These are phyloP conservation scores for Cantharis lateralis DNA, from an alignment of 2,888 invertebrate species.

Conservation along the genomic window DNA sequence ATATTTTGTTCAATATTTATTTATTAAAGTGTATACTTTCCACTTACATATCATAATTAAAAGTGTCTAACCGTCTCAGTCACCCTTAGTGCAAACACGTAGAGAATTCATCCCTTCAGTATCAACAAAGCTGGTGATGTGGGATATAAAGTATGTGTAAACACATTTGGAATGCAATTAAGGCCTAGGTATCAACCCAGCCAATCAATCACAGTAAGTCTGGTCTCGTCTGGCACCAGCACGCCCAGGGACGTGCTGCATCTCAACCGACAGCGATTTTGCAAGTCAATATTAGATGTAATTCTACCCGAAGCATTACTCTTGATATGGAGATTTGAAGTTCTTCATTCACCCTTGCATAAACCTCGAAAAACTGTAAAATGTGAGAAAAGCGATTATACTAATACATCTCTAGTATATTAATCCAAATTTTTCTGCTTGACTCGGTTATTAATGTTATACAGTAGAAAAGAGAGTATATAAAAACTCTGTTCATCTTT, in stretches of 20 bases:
- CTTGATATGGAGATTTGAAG: constrained; percentile 23
- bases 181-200: constrained; percentile 53
- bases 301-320: constrained; percentile 43
- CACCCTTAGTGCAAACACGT: constrained; percentile 46
- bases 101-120: constrained; percentile 35
- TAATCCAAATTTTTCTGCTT: neutral
- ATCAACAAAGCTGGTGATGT: constrained; percentile 40
- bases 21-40: constrained; percentile 38
- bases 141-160: constrained; percentile 53
- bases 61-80: constrained; percentile 46
- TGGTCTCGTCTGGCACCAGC: constrained; percentile 51
- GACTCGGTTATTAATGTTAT: neutral
- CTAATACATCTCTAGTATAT: neutral
- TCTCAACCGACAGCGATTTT: constrained; percentile 51
- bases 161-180: constrained; percentile 56
- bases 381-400: neutral
- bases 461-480: neutral
- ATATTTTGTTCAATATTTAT: neutral
- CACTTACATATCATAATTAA: constrained; percentile 50
- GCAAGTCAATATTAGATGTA: constrained; percentile 55
- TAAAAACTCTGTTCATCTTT: neutral
- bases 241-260: constrained; percentile 53
- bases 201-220: constrained; percentile 57
- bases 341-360: neutral
- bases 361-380: neutral